A percentile compares a stretch with the other conserved stretches of the same genome.
Evolutionary conservation across 2,888 invertebrate species (phyloP).

Genomic region (Endomychus coccineus): DNA sequence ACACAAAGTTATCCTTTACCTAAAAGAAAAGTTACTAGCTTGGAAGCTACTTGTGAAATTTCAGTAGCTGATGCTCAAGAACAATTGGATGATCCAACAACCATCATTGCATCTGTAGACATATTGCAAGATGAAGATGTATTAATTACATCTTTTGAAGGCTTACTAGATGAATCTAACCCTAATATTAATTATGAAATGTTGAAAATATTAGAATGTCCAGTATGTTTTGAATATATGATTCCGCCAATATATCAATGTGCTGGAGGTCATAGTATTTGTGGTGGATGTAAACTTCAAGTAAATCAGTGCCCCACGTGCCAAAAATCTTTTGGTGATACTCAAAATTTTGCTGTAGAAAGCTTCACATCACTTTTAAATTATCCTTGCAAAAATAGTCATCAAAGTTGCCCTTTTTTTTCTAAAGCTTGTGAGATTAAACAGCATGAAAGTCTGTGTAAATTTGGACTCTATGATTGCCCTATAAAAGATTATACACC

Average conservation of each 20-base stretch:
- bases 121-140: neutral
- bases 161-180: neutral
- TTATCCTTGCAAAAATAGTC: slow-evolving; percentile 33
- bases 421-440: slow-evolving; percentile 25
- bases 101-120: slow-evolving; percentile 9
- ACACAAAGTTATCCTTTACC: slow-evolving; percentile 1
- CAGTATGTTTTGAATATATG: slow-evolving; percentile 37
- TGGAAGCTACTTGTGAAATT: slow-evolving; percentile 7
- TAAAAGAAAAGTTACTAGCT: slow-evolving; percentile 1
- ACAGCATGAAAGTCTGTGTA: slow-evolving; percentile 20
- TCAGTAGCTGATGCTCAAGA: slow-evolving; percentile 3
- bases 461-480: slow-evolving; percentile 22
- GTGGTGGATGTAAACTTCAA: slow-evolving; percentile 29
- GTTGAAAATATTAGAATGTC: slow-evolving; percentile 32
- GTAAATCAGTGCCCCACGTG: slow-evolving; percentile 33
- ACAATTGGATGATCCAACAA: slow-evolving; percentile 8
- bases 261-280: slow-evolving; percentile 35
- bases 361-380: slow-evolving; percentile 28
- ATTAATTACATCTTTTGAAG: neutral
- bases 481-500: slow-evolving; percentile 18
- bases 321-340: slow-evolving; percentile 26
- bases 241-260: slow-evolving; percentile 38
- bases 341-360: slow-evolving; percentile 36
- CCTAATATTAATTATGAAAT: slow-evolving; percentile 8
- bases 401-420: slow-evolving; percentile 28